Percentiles rank a stretch among this genome's conserved stretches.
Evolutionary conservation across 1,140 invertebrate genomes (phyloP).

Genomic region (Uloborus diversus): DNA sequence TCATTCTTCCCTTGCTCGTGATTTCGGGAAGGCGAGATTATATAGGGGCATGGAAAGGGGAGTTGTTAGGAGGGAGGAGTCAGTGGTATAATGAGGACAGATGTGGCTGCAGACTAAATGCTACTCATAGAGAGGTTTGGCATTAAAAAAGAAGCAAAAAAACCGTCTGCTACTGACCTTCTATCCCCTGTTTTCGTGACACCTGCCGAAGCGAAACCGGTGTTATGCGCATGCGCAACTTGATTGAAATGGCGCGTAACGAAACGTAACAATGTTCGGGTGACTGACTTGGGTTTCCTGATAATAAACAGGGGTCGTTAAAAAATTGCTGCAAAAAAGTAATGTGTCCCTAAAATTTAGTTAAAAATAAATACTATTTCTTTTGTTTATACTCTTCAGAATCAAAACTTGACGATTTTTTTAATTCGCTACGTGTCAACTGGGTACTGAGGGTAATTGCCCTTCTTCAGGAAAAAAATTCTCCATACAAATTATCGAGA

Average conservation of each 20-base stretch:
- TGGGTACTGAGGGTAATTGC: too few species aligned
- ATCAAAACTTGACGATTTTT: not conserved
- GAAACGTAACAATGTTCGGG: constrained; percentile 1
- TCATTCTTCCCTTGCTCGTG: not conserved
- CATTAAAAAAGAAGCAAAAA: constrained; percentile 10
- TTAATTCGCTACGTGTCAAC: too few species aligned
- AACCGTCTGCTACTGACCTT: not conserved
- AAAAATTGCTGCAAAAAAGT: too few species aligned
- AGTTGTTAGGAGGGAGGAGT: constrained; percentile 23
- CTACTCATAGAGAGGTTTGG: not conserved
- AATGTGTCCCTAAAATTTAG: too few species aligned
- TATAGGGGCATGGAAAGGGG: not conserved
- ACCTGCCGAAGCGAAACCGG: not conserved
- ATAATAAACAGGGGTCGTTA: not conserved
- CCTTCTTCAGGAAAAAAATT: too few species aligned
- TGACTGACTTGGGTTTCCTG: not conserved
- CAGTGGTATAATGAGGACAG: constrained; percentile 21
- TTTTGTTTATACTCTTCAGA: not conserved
- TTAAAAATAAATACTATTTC: not conserved
- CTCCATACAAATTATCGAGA: too few species aligned
- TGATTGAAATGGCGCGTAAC: constrained; percentile 23
- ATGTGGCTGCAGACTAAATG: constrained; percentile 12
- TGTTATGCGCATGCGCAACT: constrained; percentile 9
- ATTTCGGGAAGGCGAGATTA: too few species aligned
- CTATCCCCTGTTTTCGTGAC: constrained; percentile 9